Evolutionary conservation across 1,140 invertebrate species (phyloP), one percentile per base, ranked within the genome.

Genomic region (Leptopilina boulardi): DNA sequence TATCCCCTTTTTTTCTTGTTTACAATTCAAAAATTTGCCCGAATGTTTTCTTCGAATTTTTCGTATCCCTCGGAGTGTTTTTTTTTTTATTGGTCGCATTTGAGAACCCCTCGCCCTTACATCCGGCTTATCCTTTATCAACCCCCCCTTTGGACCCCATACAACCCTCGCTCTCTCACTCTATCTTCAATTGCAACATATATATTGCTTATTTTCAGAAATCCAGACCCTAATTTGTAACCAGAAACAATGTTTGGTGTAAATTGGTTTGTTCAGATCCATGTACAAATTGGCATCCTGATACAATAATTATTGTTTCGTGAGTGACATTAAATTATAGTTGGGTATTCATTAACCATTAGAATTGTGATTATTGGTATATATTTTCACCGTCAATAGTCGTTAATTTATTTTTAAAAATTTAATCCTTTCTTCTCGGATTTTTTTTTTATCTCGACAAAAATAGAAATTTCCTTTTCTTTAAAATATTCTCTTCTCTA

Each of bases 401-500:
- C n/a, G n/a, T n/a, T n/a, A n/a, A n/a, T n/a, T n/a, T n/a, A n/a
- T n/a, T n/a, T n/a, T n/a, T n/a, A n/a, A n/a, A n/a, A n/a, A n/a
- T n/a, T n/a, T n/a, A n/a, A 9, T 44, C 30, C n/a, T 34, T 44
- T 72, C 73, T 34, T 72, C 41, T 42, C 9, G 3, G 23, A 13
- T 42, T 23, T 71, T 41, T 38, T 26, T 44, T 41, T 47, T 18
- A 54, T 19, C 18, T 42, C 23, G 38, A 23, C 70, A 11, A 34
- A n/a, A 6, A 21, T 6, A 19, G 0, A 21, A 10, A 11, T 23
- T 76, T 66, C n/a, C 15, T 70, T 23, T 34, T 13, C 19, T 51
- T n/a, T 38, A 72, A 26, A 56, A 21, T 26, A 56, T 70, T 21
- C 44, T 76, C 71, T 71, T 78, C 71, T 74, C 51, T 70, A 42